phyloP scores from a whole-genome alignment of 2,113 vertebrate genomes.

The Indicator indicator region DNA sequence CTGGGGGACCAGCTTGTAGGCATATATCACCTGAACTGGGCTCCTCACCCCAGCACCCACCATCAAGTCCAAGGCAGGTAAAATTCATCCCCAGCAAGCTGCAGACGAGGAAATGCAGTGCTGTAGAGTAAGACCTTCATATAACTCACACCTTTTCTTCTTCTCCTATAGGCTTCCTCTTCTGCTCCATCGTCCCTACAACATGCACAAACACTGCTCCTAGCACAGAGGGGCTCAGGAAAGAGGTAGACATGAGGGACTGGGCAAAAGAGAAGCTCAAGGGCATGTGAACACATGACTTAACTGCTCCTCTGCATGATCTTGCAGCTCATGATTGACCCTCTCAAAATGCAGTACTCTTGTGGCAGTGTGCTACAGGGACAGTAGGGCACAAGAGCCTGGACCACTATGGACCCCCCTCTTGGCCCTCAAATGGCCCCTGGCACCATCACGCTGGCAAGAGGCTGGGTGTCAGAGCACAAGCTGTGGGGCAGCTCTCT shows the following conservation, averaged over 20 bases:
- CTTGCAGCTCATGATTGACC: neutral
- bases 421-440: too few species aligned
- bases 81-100: neutral
- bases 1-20: accelerated
- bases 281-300: neutral
- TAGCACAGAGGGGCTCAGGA: neutral
- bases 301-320: neutral
- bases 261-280: neutral
- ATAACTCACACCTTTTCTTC: neutral
- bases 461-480: neutral
- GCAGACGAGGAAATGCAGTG: neutral
- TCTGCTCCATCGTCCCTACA: neutral
- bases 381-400: accelerated
- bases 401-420: accelerated
- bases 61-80: accelerated
- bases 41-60: neutral
- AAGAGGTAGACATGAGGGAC: neutral
- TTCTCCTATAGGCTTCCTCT: neutral
- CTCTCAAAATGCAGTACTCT: neutral
- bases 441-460: accelerated
- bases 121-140: neutral
- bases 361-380: neutral
- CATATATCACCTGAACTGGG: accelerated
- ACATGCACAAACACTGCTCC: neutral
- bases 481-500: accelerated